Evolutionary conservation across 2,797 vertebrate species (phyloP), one percentile per base, ranked within the genome.

Genomic region (Brotogeris chrysoptera): DNA sequence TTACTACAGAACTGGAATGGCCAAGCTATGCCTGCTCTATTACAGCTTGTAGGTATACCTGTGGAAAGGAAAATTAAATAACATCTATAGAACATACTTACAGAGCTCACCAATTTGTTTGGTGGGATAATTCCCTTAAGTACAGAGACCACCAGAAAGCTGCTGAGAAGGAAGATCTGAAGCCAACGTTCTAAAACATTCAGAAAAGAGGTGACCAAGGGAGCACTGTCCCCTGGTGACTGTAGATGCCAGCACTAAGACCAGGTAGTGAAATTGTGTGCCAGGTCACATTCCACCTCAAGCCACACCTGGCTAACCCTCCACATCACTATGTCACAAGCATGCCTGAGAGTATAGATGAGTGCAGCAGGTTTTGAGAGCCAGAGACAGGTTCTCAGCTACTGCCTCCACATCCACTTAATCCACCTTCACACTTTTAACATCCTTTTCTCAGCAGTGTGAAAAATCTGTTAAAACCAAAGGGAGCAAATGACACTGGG

Each of bases 171-270:
- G n/a, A 88, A 50, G 1, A 11, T n/a, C 55, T 11, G 27, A 68
- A 39, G n/a, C 34, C 73, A 43, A 11, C 1, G 6, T 49, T 68
- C 80, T 73, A 90, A 71, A 91, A 77, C 2, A n/a, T 4, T 43
- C 46, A 32, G 25, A 64, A 64, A 72, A 57, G 47, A 77, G 24
- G 38, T 24, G 57, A 61, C 9, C 50, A 84, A 76, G 23, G 18
- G 32, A 7, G 18, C 16, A 4, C 21, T 34, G 41, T 65, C 49
- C 55, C 24, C 73, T 44, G 17, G 14, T 76, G 55, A 72, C 36
- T n/a, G 8, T 18, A 80, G 11, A 50, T 0, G 0, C 16, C 34
- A 57, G 39, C 43, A 17, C 13, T 32, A 80, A 6, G 20, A 44
- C 28, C 59, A 32, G 36, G 16, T 39, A 66, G 47, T 13, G 20